phyloP scores from a whole-genome alignment of 35 echinoderm and acorn worm genomes.

The Diadema setosum region DNA sequence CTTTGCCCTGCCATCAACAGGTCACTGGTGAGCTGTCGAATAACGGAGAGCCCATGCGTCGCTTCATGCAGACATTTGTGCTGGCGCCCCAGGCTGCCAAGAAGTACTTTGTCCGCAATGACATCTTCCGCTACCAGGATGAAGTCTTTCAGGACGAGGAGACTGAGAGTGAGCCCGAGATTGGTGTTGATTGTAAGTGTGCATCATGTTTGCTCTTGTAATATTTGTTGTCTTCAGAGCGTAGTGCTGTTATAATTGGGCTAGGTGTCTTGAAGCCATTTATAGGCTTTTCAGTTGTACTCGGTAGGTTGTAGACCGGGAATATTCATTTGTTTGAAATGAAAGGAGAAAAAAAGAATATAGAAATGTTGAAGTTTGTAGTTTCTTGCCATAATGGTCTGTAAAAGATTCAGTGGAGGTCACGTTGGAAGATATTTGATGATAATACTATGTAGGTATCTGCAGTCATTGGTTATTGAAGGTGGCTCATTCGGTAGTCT shows the following conservation, averaged over 20 bases:
- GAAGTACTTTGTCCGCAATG: slow-evolving; percentile 93
- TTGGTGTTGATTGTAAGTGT: background rate
- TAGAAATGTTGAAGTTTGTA: too few species aligned
- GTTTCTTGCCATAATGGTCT: too few species aligned
- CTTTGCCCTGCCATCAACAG: too few species aligned
- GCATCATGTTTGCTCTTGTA: background rate
- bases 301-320: background rate
- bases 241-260: background rate
- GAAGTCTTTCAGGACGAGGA: slow-evolving; percentile 95
- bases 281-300: background rate
- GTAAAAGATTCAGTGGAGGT: too few species aligned
- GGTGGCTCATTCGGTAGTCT: too few species aligned
- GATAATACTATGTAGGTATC: too few species aligned
- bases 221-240: too few species aligned
- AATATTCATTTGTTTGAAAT: background rate
- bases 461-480: too few species aligned
- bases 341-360: background rate
- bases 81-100: slow-evolving; percentile 86
- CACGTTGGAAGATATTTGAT: too few species aligned
- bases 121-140: slow-evolving; percentile 99
- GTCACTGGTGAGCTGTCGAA: slow-evolving; percentile 98
- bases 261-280: background rate
- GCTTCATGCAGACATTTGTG: slow-evolving; percentile 99
- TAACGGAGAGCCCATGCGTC: slow-evolving; percentile 96
- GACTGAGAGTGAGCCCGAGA: slow-evolving; percentile 62